Evolutionary conservation across 2,888 invertebrate species (phyloP), one percentile per base, ranked within the genome.

Genomic region (Capitulum mitella): DNA sequence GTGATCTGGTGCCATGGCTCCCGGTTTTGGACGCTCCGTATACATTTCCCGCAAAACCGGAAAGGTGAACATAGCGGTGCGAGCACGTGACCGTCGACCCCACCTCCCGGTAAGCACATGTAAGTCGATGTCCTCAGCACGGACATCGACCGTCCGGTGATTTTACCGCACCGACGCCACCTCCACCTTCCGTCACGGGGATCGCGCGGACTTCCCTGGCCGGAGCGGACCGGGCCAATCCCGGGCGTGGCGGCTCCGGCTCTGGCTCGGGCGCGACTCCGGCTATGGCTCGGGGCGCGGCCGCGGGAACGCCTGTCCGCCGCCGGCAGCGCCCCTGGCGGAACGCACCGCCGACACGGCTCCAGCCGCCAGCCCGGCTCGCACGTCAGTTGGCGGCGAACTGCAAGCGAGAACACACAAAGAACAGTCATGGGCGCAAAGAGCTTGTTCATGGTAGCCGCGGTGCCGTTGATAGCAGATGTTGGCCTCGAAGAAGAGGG

Each of bases 261-360:
- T 10, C 54, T 10, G 12, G 22, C 54, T 58, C 58, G 14, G n/a
- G 3, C 3, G n/a, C n/a, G 26, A 12, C n/a, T n/a, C n/a, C 58
- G 58, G n/a, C 14, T 29, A 3, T 8, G 58, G 6, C 8, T 6
- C 26, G n/a, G 16, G 61, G 61, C 61, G 3, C 61, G 61, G 29
- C 51, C 64, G 34, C 64, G 19, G 51, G 19, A 46, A 6, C 10
- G 46, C 8, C 19, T 14, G 51, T 19, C 64, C 29, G 29, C 34
- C 70, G 70, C 70, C 37, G 22, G 37, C 70, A 70, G 70, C 70
- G 70, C 70, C 70, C 26, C 70, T 70, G 32, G 70, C 70, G 70
- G 70, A 3, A 2, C 26, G 70, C 70, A 8, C 22, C 12, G 61
- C 61, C 10, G 34, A 22, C 29, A 14, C 5, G 1, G 37, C 26